phyloP scores from a whole-genome alignment of 1,140 invertebrate species.

The Drosophila lacertosa region DNA sequence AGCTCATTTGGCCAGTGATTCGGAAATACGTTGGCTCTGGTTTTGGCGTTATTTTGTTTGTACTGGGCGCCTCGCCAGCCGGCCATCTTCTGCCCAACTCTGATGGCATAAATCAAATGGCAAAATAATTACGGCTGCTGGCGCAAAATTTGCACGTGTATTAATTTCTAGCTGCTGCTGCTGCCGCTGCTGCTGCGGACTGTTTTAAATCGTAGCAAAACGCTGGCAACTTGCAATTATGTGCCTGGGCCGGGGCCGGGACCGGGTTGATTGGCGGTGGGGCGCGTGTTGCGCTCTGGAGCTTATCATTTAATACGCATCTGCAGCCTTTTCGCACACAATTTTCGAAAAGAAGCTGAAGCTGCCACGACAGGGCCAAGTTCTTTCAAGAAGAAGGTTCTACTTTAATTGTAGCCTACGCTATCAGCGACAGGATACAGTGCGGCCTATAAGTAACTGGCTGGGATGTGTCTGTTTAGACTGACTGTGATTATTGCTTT shows the following conservation, averaged over 20 bases:
- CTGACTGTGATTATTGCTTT: constrained; percentile 68
- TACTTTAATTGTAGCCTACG: constrained; percentile 64
- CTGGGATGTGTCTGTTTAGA: constrained; percentile 26
- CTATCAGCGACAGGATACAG: constrained; percentile 70
- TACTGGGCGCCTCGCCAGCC: background rate
- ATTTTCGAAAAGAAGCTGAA: constrained; percentile 30
- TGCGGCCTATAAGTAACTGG: background rate
- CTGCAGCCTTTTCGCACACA: constrained; percentile 66
- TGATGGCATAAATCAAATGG: constrained; percentile 78
- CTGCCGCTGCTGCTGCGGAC: constrained; percentile 29
- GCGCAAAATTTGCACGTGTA: constrained; percentile 73
- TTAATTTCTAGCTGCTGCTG: constrained; percentile 58
- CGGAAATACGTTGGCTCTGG: constrained; percentile 58
- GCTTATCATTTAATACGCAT: constrained; percentile 78
- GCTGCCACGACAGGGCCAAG: constrained; percentile 1
- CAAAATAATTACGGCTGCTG: constrained; percentile 76
- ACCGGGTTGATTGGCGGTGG: constrained; percentile 38
- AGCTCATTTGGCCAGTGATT: constrained; percentile 63
- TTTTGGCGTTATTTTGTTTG: constrained; percentile 34
- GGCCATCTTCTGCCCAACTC: constrained; percentile 21
- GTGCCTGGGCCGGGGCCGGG: no score
- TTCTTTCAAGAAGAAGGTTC: constrained; percentile 28
- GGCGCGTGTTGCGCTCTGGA: constrained; percentile 38
- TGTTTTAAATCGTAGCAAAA: constrained; percentile 75
- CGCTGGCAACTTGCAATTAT: constrained; percentile 71